Conservation (phyloP, 2,113 vertebrate genomes). For the Crotalus horridus region DNA sequence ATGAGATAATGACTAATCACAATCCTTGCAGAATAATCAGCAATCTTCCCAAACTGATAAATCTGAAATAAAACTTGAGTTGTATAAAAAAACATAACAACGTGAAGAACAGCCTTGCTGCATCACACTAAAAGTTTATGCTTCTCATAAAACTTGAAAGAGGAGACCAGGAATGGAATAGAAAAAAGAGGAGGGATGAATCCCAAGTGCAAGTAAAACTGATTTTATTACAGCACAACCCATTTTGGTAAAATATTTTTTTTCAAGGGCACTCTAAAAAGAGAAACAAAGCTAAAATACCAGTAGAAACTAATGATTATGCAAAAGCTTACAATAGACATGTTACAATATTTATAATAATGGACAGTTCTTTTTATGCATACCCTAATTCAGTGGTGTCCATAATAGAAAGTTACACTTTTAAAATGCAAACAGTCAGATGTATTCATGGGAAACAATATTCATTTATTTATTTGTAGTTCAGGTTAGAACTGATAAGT, state of each 20-base stretch:
- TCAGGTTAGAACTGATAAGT: background rate
- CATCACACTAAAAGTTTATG: background rate
- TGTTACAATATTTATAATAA: background rate
- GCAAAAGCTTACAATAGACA: background rate
- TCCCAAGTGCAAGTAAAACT: background rate
- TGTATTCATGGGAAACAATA: background rate
- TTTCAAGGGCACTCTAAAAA: background rate
- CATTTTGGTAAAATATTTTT: background rate
- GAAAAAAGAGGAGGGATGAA: background rate
- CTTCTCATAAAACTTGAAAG: background rate
- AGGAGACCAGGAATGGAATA: background rate
- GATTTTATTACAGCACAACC: background rate
- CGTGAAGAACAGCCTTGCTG: background rate
- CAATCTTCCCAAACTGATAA: conserved; percentile 36
- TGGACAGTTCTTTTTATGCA: background rate
- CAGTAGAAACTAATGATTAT: background rate
- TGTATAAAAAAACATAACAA: background rate
- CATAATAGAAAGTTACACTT: background rate
- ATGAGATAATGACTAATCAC: conserved; percentile 16
- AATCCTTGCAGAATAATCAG: conserved; percentile 1
- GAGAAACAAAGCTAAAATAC: background rate
- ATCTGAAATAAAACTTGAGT: background rate
- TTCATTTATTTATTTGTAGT: background rate
- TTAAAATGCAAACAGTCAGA: background rate
- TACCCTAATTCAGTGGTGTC: background rate